Conservation (phyloP, 1,140 invertebrate species). For the Trachymyrmex cornetzi region DNA sequence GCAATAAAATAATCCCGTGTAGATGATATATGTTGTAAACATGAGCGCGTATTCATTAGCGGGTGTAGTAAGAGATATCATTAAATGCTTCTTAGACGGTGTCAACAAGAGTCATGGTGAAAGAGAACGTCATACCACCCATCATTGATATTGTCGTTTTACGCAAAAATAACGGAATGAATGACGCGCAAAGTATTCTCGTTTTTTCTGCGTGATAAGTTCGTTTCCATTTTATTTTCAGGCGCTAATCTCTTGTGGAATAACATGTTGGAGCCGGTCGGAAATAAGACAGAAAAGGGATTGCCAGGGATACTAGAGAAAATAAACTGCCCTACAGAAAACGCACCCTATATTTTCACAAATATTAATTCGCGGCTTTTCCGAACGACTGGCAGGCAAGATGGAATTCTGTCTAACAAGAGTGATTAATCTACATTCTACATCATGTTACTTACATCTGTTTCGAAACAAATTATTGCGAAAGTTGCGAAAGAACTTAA, state of each 20-base stretch:
- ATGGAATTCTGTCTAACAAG: slow-evolving; percentile 53
- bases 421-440: neutral
- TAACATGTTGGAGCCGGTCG: slow-evolving; percentile 91
- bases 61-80: neutral
- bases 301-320: slow-evolving; percentile 88
- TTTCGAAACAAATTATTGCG: too few relatives aligned
- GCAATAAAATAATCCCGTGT: neutral
- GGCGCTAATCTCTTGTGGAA: slow-evolving; percentile 92
- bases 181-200: neutral
- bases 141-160: neutral
- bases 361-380: slow-evolving; percentile 88
- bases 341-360: slow-evolving; percentile 90
- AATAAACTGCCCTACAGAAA: slow-evolving; percentile 88
- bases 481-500: neutral
- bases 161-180: neutral
- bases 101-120: slow-evolving; percentile 46
- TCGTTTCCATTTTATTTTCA: slow-evolving; percentile 77
- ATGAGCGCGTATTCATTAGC: neutral
- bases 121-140: neutral
- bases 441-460: too few relatives aligned
- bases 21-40: slow-evolving; percentile 5
- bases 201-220: neutral
- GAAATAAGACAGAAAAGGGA: slow-evolving; percentile 88
- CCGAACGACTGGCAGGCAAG: slow-evolving; percentile 86
- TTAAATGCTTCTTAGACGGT: slow-evolving; percentile 16